Evolutionary conservation across 2,113 vertebrate genomes (phyloP), one percentile per base, ranked within the genome.

Genomic region (Noturus placidus): DNA sequence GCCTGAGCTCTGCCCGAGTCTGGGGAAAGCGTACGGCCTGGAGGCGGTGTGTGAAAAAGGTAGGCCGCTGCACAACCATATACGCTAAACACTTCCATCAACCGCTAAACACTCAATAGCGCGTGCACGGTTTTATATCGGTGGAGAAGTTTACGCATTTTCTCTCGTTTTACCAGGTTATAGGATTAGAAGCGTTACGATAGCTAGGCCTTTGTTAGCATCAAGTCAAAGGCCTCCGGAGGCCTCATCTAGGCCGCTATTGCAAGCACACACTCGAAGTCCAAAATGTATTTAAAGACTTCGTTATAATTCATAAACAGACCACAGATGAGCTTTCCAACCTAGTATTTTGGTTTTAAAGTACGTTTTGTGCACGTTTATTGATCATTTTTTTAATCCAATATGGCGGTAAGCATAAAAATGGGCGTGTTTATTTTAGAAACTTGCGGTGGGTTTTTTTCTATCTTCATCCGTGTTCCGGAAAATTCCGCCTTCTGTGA

Each of bases 1-100:
- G 95, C 93, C 92, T 95, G 95, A 95, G 93, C 94, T 95, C 93
- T 91, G 94, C 95, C 95, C 94, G 95, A 95, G 93, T 93, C 94
- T 96, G 95, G 94, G 94, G 94, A 93, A 94, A 94, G 89, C 91
- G 90, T 92, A 92, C 95, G 94, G 94, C 95, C 95, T 94, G 92
- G 92, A 91, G 93, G 93, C 91, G 92, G 93, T 93, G 90, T 86
- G 92, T 79, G 91, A 92, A 83, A 77, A 91, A 93, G 92, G 93
- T 93, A 92, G 92, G 88, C 94, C 93, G 92, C 93, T 92, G 91
- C 91, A 86, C 33, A 42, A 87, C 54, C 54, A 25, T 20, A 27
- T 14, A 46, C 17, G 35, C 67, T 27, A 7, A 77, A 67, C 50
- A 61, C 38, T 86, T 78, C 27, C 20, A 38, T 52, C 25, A 10